These are phyloP conservation scores for Spheniscus humboldti DNA, from an alignment of 2,797 vertebrate genomes.

Conservation along the genomic window DNA sequence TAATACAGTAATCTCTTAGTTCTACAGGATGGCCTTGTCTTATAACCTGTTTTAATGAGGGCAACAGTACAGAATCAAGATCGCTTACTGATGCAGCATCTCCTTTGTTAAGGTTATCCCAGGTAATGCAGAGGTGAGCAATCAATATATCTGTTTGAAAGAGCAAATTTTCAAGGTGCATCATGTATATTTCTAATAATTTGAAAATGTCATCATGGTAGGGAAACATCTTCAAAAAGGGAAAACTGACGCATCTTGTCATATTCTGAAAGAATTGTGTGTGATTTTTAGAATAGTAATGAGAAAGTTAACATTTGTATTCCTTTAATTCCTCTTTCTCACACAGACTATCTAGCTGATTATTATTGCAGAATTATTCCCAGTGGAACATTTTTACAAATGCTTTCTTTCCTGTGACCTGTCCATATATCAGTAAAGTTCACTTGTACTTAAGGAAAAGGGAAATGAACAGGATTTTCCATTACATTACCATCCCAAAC, in stretches of 20 bases:
- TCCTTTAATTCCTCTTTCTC: neutral
- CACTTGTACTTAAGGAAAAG: neutral
- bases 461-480: neutral
- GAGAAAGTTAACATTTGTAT: neutral
- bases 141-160: constrained; percentile 12
- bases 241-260: neutral
- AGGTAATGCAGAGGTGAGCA: neutral
- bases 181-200: neutral
- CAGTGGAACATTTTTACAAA: neutral
- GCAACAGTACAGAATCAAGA: neutral
- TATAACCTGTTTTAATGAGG: neutral
- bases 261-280: neutral
- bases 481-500: neutral
- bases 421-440: neutral
- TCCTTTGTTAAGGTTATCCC: neutral
- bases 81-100: neutral
- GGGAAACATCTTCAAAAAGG: neutral
- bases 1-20: neutral
- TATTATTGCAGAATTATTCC: neutral
- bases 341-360: neutral
- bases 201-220: neutral
- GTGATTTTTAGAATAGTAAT: neutral
- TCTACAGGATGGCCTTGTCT: neutral
- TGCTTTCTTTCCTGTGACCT: neutral
- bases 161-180: constrained; percentile 13